Base-by-base conservation (phyloP, 2,113 vertebrate species). In the Melanocharis versteri region DNA sequence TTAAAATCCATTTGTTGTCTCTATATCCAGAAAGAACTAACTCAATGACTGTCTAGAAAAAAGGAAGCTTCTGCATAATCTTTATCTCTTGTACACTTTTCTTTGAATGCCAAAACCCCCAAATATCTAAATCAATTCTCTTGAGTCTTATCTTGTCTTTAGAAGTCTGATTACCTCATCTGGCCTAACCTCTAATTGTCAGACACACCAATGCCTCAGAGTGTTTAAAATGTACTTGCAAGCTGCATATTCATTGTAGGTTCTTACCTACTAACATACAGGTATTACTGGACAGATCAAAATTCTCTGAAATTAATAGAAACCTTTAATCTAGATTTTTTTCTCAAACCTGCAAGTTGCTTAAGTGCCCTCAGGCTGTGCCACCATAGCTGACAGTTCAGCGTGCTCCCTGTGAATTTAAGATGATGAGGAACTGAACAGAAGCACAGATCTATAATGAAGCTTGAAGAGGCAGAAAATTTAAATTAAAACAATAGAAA, bases 221-320 rank as follows among this genome's bases (percentile, higher is more conserved):
- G 15, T 28, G 40, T 77, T 22, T 65, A 77, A 84, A 89, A 94
- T 48, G 48, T 10, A 35, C 21, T 72, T 80, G 33, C 11, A 88
- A 76, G 17, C n/a, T 83, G 37, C 58, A 64, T 12, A 26, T 44
- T 56, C 0, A 0, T 1, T 3, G 24, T 10, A 26, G 8, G 22
- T 77, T 68, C 62, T 73, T 87, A 40, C 12, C n/a, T 72, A 28
- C 30, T 35, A 86, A 42, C 11, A 42, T 11, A 68, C 9, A 62
- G 44, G 21, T 86, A 47, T 75, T 83, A 86, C 17, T 1, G 1
- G 26, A 57, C 14, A 54, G 31, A 78, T 62, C 20, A 78, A 92
- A 81, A 54, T 30, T 61, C 23, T 81, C 22, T 62, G 37, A 89
- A 73, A 70, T 53, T 0, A 94, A 83, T 3, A 65, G 45, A 87